These are phyloP conservation scores for Lasius platythorax DNA, from an alignment of 2,888 invertebrate species.

Conservation along the genomic window DNA sequence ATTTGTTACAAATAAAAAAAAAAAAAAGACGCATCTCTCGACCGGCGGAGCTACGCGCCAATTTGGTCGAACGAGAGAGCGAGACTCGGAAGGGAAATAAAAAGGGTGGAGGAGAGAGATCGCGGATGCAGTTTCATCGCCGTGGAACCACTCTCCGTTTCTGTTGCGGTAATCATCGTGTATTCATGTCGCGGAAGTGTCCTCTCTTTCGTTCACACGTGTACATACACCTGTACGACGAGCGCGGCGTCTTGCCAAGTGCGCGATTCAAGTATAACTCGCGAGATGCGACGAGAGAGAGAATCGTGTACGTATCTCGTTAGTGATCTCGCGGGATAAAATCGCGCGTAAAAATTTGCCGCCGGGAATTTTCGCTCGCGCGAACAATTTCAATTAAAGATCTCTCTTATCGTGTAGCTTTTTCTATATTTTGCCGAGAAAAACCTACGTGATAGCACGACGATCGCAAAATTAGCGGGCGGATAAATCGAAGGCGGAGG, in stretches of 20 bases:
- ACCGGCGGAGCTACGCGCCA: background rate
- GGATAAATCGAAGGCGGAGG: background rate
- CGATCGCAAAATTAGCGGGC: background rate
- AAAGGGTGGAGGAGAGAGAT: background rate
- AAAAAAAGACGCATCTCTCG: background rate
- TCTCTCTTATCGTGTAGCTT: background rate
- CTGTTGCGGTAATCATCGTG: constrained; percentile 77
- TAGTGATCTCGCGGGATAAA: background rate
- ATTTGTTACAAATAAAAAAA: constrained; percentile 3
- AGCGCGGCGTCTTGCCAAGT: constrained; percentile 22
- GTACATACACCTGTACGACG: constrained; percentile 17
- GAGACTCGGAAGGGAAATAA: background rate
- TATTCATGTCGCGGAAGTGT: constrained; percentile 75
- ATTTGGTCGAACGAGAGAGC: background rate
- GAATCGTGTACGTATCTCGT: background rate
- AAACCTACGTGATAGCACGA: background rate
- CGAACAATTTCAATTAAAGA: background rate
- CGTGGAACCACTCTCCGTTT: constrained; percentile 59
- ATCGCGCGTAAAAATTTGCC: background rate
- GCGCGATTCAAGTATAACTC: constrained; percentile 8
- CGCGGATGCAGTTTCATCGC: background rate
- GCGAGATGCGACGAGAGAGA: background rate
- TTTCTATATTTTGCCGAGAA: background rate
- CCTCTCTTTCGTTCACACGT: constrained; percentile 32
- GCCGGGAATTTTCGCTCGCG: background rate